phyloP scores from a whole-genome alignment of 2,797 vertebrate species.

The Gambusia yucatana region DNA sequence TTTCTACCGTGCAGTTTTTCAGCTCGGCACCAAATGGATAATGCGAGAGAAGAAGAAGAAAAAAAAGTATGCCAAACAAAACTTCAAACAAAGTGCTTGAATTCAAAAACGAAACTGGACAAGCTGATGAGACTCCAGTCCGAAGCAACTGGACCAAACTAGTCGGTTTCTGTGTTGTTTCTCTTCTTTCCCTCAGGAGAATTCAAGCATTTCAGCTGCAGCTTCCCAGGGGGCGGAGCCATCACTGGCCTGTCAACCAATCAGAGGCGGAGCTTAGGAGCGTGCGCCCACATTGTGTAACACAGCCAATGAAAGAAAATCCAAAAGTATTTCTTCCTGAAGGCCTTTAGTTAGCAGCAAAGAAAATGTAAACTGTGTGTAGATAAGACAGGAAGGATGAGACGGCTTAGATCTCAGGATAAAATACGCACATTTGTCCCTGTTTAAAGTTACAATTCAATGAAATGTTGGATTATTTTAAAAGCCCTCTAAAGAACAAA shows the following conservation, averaged over 20 bases:
- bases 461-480: not conserved
- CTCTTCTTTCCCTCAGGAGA: not conserved
- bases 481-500: not conserved
- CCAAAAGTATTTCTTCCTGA: not conserved
- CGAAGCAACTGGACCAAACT: not conserved
- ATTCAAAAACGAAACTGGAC: not conserved
- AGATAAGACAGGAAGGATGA: not conserved
- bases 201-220: not conserved
- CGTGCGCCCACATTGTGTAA: not conserved
- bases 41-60: not conserved
- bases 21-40: not conserved
- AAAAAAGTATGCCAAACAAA: not conserved
- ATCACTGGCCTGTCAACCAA: not conserved
- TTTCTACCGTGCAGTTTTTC: not conserved
- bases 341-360: not conserved
- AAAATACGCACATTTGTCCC: not conserved
- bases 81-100: not conserved
- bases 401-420: not conserved
- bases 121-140: not conserved
- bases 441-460: not conserved
- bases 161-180: not conserved
- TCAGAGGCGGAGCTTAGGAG: not conserved
- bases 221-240: not conserved
- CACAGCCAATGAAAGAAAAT: not conserved
- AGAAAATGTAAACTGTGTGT: not conserved